Evolutionary conservation across 2,113 vertebrate species (phyloP).

Genomic region (Hucho hucho): DNA sequence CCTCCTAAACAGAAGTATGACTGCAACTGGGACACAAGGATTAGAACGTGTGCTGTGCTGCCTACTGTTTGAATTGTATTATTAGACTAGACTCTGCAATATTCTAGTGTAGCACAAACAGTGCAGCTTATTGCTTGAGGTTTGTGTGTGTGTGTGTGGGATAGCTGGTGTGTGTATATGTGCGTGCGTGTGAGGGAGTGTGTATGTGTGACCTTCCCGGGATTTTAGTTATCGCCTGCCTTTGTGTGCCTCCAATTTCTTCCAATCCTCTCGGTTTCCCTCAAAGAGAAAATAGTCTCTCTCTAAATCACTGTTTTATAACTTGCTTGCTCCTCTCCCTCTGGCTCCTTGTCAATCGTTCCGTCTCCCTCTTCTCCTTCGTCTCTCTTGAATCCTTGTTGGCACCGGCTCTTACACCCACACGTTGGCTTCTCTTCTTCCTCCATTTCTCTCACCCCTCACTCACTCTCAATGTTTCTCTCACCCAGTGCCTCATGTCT

Average conservation of each 20-base stretch:
- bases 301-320: not conserved
- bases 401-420: slow-evolving; percentile 5
- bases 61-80: not conserved
- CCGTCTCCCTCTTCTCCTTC: not conserved
- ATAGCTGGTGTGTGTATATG: no score
- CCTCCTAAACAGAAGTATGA: slow-evolving; percentile 55
- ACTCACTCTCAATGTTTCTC: not conserved
- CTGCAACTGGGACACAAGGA: slow-evolving; percentile 11
- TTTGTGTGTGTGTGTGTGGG: not conserved
- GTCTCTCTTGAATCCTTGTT: not conserved
- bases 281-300: not conserved
- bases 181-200: not conserved
- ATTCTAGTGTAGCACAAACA: not conserved
- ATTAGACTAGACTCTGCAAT: not conserved
- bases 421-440: not conserved
- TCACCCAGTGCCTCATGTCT: not conserved
- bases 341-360: slow-evolving; percentile 14
- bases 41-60: not conserved
- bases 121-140: not conserved
- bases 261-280: not conserved
- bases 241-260: not conserved
- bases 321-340: not conserved
- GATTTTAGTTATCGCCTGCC: not conserved
- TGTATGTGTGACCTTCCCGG: not conserved
- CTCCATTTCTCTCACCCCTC: not conserved